Percentiles rank a stretch among this genome's conserved stretches.
phyloP scores from a whole-genome alignment of 2,113 vertebrate species.

The Rhinopithecus roxellana region DNA sequence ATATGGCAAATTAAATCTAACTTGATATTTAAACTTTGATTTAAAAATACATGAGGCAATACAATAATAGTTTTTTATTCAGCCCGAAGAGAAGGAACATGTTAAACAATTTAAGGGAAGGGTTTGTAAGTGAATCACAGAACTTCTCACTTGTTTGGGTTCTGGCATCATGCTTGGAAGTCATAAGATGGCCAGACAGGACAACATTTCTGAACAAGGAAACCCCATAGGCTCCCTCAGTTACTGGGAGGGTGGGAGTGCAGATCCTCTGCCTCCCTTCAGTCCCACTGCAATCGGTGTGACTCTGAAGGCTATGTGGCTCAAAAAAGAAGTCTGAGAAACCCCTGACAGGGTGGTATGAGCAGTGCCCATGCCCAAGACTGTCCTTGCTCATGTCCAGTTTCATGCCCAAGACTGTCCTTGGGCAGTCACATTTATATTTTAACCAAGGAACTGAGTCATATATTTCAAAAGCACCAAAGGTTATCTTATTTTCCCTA shows the following conservation, averaged over 20 bases:
- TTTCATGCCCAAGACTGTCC: neutral
- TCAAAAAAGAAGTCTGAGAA: neutral
- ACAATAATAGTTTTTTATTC: neutral
- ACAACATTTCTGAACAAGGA: neutral
- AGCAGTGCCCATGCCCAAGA: neutral
- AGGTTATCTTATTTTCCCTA: neutral
- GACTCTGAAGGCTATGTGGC: neutral
- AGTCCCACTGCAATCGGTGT: neutral
- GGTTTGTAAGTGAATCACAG: neutral
- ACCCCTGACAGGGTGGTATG: neutral
- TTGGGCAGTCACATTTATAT: neutral
- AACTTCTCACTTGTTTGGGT: neutral
- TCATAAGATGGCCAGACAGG: neutral
- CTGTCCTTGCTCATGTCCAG: too few relatives aligned
- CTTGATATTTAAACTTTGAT: neutral
- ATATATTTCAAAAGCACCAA: neutral
- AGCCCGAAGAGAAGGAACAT: neutral
- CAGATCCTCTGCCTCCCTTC: neutral
- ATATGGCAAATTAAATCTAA: neutral
- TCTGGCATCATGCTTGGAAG: neutral
- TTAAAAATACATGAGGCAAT: conserved; percentile 15
- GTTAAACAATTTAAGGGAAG: neutral
- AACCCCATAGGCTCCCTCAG: neutral
- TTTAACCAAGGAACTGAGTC: conserved; percentile 16
- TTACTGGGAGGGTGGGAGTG: neutral